Evolutionary conservation across 2,113 vertebrate species (phyloP).

Genomic region (Malaclemys terrapin): DNA sequence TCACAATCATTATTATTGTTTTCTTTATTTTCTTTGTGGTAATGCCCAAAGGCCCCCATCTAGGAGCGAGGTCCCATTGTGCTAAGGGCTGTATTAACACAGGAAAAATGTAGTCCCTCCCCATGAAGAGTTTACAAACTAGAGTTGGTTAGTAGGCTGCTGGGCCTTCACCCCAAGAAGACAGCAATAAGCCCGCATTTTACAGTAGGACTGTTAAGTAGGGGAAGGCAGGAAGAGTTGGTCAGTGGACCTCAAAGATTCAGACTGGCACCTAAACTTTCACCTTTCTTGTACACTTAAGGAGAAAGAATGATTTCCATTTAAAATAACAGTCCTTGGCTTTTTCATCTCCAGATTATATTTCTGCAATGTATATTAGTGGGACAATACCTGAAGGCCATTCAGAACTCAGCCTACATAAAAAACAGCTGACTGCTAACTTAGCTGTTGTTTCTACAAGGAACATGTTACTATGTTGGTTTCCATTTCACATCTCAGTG

Average conservation of each 20-base stretch:
- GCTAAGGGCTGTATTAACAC: too few species aligned
- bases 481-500: not conserved
- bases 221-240: not conserved
- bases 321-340: not conserved
- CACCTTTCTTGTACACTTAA: not conserved
- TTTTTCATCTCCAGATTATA: not conserved
- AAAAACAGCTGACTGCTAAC: accelerated
- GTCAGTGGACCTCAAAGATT: not conserved
- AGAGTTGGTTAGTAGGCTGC: not conserved
- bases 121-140: not conserved
- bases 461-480: not conserved
- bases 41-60: too few species aligned
- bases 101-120: not conserved
- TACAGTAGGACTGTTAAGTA: not conserved
- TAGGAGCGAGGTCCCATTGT: too few species aligned
- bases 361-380: accelerated
- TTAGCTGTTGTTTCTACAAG: not conserved
- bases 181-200: too few species aligned
- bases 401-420: not conserved
- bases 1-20: too few species aligned
- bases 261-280: not conserved
- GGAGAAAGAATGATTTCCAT: not conserved
- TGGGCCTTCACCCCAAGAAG: not conserved
- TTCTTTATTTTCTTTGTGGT: too few species aligned
- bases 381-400: not conserved